Conservation (phyloP, 2,113 vertebrate species). For the Pardalotus punctatus region DNA sequence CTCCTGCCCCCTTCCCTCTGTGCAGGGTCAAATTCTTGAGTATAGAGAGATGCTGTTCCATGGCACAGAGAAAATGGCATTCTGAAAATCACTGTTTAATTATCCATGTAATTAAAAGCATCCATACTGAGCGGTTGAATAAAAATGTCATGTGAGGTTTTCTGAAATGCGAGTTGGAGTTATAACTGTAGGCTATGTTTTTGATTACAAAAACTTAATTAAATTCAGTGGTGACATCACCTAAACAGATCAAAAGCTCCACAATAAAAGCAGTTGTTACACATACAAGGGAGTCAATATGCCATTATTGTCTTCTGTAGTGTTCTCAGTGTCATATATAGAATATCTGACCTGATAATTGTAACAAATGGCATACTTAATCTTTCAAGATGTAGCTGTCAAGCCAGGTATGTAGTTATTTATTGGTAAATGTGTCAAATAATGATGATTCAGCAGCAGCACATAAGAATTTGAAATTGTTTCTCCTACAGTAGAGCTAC, state of each 20-base stretch:
- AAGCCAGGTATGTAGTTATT: background rate
- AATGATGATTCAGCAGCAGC: background rate
- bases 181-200: conserved; percentile 26
- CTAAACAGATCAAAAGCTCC: background rate
- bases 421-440: background rate
- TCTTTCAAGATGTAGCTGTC: background rate
- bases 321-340: background rate
- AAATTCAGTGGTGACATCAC: conserved; percentile 1
- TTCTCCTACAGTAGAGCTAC: background rate
- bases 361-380: background rate
- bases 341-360: background rate
- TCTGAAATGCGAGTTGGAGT: conserved; percentile 1
- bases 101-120: conserved; percentile 54
- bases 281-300: background rate
- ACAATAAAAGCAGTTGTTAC: background rate
- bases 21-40: background rate
- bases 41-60: background rate
- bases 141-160: background rate
- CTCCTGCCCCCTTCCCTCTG: background rate
- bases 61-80: background rate
- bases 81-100: conserved; percentile 39
- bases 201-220: conserved; percentile 2
- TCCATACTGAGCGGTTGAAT: conserved; percentile 17
- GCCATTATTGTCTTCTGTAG: background rate
- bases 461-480: background rate